Conservation (phyloP, 2,113 vertebrate species). For the Toxostoma redivivum region DNA sequence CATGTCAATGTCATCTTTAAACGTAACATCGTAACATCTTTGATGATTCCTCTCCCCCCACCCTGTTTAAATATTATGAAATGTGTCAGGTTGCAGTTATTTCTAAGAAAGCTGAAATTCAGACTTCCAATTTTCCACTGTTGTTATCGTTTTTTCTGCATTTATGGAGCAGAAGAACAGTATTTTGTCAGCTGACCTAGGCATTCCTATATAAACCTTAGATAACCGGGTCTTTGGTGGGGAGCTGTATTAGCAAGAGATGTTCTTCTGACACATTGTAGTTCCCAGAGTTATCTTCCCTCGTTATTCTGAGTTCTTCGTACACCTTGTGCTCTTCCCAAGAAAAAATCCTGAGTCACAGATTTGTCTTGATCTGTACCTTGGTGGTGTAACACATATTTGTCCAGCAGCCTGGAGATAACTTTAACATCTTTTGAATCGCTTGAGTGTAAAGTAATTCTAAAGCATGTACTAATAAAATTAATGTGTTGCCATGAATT, state of each 20-base stretch:
- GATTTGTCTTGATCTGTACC: slow-evolving; percentile 75
- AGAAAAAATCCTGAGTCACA: slow-evolving; percentile 77
- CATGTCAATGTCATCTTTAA: slow-evolving; percentile 77
- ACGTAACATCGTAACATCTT: slow-evolving; percentile 68
- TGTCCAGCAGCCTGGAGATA: slow-evolving; percentile 76
- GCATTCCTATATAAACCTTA: slow-evolving; percentile 76
- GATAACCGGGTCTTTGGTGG: slow-evolving; percentile 70
- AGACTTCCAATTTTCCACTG: slow-evolving; percentile 77
- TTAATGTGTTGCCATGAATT: slow-evolving; percentile 74
- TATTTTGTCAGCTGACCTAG: slow-evolving; percentile 75
- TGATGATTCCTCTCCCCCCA: slow-evolving; percentile 67
- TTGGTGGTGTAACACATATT: slow-evolving; percentile 70
- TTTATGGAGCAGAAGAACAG: slow-evolving; percentile 72
- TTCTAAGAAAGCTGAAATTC: slow-evolving; percentile 77
- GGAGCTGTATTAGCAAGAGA: slow-evolving; percentile 64
- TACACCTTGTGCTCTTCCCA: slow-evolving; percentile 74
- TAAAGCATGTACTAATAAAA: slow-evolving; percentile 73
- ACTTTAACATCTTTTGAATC: slow-evolving; percentile 74
- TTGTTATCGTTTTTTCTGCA: slow-evolving; percentile 74
- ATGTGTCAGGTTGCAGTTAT: slow-evolving; percentile 71
- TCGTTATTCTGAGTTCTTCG: slow-evolving; percentile 73
- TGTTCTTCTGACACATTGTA: slow-evolving; percentile 75
- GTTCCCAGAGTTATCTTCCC: slow-evolving; percentile 75
- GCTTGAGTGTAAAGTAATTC: slow-evolving; percentile 73
- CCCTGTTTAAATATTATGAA: slow-evolving; percentile 71